Base-by-base conservation (phyloP, 2,888 invertebrate species). In the Portevinia maculata region DNA sequence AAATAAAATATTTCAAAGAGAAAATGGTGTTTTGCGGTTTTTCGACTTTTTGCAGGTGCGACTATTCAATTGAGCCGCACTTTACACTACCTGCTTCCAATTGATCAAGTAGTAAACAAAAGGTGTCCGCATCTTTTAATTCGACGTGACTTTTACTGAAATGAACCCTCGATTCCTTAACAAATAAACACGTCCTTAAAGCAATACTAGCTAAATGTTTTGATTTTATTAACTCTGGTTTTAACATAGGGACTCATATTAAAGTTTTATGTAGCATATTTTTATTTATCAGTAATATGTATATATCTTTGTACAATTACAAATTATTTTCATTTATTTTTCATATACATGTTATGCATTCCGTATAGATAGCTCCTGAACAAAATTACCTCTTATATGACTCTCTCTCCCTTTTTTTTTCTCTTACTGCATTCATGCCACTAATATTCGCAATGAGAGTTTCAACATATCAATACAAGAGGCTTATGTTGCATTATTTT, bases 231-330 rank as follows among this genome's bases (percentile, higher is more conserved):
- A 17, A 67, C 74, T 65, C 46, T 50, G 39, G 44, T 65, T 70
- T 76, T 59, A 64, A 64, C 69, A 67, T 74, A 24, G 2, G 24
- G 2, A 44, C 48, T 75, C 52, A 70, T 64, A 64, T 53, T 81
- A 70, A 69, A 59, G 7, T 75, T 52, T 62, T 55, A 50, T 59
- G 59, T 64, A 53, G 78, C 71, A 65, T 78, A 62, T 32, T 59
- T 32, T 59, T 75, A 9, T 11, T 67, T 70, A 70, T 70, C 64
- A 65, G 52, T 60, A 60, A 73, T 70, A 76, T 70, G 15, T 15
- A 13, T 15, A 76, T 65, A 65, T 65, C 81, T 81, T 76, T 81
- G 65, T 81, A 81, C 81, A 81, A 9, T 70, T 59, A 65, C 50
- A 74, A 52, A 69, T 55, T n/a, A 39, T 30, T 60, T 28, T 52